Evolutionary conservation across 2,888 invertebrate genomes (phyloP).

Genomic region (Nipponacmea schrenckii): DNA sequence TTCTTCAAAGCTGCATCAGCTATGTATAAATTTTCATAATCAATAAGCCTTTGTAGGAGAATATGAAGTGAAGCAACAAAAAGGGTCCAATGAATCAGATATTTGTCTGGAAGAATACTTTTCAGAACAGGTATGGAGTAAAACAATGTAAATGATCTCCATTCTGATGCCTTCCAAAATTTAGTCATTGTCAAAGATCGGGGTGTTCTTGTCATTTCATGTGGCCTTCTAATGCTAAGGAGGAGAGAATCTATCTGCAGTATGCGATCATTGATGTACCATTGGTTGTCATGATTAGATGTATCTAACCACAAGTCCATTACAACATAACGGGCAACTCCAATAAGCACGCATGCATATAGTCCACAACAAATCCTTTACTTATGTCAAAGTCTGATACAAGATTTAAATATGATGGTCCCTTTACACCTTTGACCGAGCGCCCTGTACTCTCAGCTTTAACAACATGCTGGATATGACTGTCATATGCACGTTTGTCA

Average conservation of each 20-base stretch:
- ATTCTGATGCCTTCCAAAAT: neutral
- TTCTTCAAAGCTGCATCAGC: neutral
- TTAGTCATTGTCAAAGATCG: neutral
- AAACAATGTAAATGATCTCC: neutral
- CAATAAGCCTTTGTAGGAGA: neutral
- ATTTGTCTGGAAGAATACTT: conserved; percentile 2
- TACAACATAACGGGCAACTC: neutral
- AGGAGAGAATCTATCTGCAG: neutral
- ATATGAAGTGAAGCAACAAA: neutral
- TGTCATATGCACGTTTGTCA: too few species aligned
- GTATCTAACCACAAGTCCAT: neutral
- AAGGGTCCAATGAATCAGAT: neutral
- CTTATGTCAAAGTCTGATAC: neutral
- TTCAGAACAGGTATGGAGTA: neutral
- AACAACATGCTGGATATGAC: too few species aligned
- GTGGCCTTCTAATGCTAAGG: neutral
- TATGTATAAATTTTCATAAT: neutral
- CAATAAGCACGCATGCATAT: neutral
- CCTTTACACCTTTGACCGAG: neutral
- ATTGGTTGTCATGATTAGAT: neutral
- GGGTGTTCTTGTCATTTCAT: neutral
- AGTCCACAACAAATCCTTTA: neutral
- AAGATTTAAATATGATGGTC: neutral
- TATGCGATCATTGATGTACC: neutral
- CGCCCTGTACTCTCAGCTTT: too few species aligned